phyloP scores from a whole-genome alignment of 2,797 vertebrate species.

The Gymnothorax javanicus region DNA sequence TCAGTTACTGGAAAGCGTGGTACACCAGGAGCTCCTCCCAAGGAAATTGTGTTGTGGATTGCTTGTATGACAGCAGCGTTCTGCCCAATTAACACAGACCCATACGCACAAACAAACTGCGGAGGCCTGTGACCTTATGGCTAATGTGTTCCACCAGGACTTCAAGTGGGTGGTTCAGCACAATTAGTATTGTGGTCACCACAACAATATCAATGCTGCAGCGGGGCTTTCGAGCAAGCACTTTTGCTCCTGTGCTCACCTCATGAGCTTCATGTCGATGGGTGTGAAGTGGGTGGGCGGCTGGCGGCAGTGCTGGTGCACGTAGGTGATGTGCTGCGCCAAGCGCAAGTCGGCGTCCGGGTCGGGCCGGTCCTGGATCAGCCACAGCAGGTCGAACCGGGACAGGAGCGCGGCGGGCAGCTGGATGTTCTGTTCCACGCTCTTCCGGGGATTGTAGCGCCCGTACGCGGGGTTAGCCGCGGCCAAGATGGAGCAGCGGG shows the following conservation, averaged over 20 bases:
- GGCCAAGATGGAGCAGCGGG: constrained; percentile 89
- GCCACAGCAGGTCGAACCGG: constrained; percentile 91
- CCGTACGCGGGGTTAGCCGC: constrained; percentile 90
- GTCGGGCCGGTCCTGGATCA: constrained; percentile 90
- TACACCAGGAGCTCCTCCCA: too few relatives aligned
- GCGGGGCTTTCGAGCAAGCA: too few relatives aligned
- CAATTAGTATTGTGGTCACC: too few relatives aligned
- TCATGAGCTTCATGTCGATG: constrained; percentile 89
- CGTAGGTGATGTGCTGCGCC: constrained; percentile 93
- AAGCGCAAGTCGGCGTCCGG: constrained; percentile 84
- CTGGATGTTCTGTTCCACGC: constrained; percentile 88
- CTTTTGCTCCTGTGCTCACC: constrained; percentile 52
- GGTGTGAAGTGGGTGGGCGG: constrained; percentile 84
- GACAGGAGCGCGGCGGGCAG: constrained; percentile 89
- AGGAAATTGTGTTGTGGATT: too few relatives aligned
- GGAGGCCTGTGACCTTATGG: too few relatives aligned
- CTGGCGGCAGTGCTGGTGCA: constrained; percentile 89
- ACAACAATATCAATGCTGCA: too few relatives aligned
- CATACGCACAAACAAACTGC: too few relatives aligned
- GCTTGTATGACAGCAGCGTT: too few relatives aligned
- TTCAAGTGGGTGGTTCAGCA: too few relatives aligned
- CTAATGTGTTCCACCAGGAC: too few relatives aligned
- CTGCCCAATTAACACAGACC: too few relatives aligned
- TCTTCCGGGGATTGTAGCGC: constrained; percentile 86
- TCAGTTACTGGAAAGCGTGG: too few relatives aligned